Evolutionary conservation across 2,113 vertebrate species (phyloP).

Genomic region (Lasiurus cinereus): DNA sequence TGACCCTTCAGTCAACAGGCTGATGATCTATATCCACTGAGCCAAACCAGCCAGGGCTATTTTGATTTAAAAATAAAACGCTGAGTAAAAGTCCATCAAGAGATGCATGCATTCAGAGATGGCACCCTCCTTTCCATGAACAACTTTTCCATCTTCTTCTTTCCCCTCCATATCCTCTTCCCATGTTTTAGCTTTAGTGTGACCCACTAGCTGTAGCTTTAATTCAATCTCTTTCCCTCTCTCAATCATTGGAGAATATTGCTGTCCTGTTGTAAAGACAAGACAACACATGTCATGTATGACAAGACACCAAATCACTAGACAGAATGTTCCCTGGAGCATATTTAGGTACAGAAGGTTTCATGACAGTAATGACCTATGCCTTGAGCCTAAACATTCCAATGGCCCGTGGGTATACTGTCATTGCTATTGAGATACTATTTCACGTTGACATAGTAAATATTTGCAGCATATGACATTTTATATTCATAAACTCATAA

Average conservation of each 20-base stretch:
- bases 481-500: constrained; percentile 80
- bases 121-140: neutral
- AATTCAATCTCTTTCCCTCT: neutral
- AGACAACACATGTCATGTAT: neutral
- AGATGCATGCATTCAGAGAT: neutral
- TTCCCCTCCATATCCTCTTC: neutral
- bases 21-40: too few species aligned
- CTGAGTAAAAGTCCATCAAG: neutral
- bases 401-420: constrained; percentile 62
- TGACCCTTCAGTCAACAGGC: too few species aligned
- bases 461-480: constrained; percentile 79
- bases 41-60: too few species aligned
- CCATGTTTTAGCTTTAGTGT: neutral
- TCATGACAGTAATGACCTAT: constrained; percentile 24
- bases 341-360: constrained; percentile 45
- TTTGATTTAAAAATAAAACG: neutral
- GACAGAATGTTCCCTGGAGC: constrained; percentile 57
- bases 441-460: constrained; percentile 83
- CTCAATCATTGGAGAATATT: neutral
- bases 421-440: constrained; percentile 74
- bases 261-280: neutral
- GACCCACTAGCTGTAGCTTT: neutral
- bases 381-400: constrained; percentile 59
- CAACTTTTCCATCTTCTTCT: neutral
- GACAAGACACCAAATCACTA: constrained; percentile 8